These are phyloP conservation scores for Colletes collaris DNA, from an alignment of 2,888 invertebrate species.

Conservation along the genomic window DNA sequence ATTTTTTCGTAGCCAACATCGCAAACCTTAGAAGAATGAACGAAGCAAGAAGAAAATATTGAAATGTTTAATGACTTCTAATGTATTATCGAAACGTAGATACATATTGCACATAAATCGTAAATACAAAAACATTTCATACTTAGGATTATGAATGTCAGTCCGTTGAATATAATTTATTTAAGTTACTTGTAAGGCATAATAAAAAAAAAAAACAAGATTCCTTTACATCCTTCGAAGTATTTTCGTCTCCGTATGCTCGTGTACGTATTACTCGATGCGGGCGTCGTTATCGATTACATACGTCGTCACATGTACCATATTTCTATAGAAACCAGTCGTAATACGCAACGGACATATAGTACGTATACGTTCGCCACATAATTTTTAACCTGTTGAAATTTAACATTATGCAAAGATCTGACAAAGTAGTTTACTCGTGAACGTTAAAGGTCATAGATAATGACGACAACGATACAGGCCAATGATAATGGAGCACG, in stretches of 20 bases:
- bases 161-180: conserved; percentile 63
- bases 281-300: conserved; percentile 31
- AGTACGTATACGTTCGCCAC: neutral
- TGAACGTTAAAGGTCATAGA: conserved; percentile 2
- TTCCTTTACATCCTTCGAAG: conserved; percentile 32
- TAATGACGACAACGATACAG: conserved; percentile 18
- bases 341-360: neutral
- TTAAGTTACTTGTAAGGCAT: conserved; percentile 41
- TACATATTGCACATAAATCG: conserved; percentile 48
- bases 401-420: neutral
- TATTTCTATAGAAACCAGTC: conserved; percentile 37
- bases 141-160: conserved; percentile 57
- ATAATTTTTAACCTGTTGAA: neutral
- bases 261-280: neutral
- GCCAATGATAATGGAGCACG: conserved; percentile 12
- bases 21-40: conserved; percentile 73
- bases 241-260: neutral
- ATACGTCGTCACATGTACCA: conserved; percentile 11
- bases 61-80: conserved; percentile 15
- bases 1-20: conserved; percentile 77
- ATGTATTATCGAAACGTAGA: conserved; percentile 44
- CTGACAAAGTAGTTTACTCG: neutral
- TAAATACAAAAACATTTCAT: conserved; percentile 57
- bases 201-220: conserved; percentile 23
- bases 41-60: conserved; percentile 2